Evolutionary conservation across 2,888 invertebrate species (phyloP).

Genomic region (Drosophila kuntzei): DNA sequence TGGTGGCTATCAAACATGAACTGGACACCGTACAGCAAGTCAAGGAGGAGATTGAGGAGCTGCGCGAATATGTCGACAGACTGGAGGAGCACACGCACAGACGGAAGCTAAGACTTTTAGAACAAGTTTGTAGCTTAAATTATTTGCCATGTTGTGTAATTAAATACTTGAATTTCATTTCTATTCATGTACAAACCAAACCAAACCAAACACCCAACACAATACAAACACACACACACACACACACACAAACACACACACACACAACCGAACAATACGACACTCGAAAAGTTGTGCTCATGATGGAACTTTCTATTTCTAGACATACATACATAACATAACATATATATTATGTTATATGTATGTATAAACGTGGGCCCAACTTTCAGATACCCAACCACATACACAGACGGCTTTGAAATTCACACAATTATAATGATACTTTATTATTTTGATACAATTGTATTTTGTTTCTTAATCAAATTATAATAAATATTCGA

Average conservation of each 20-base stretch:
- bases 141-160: slow-evolving; percentile 86
- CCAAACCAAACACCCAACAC: slow-evolving; percentile 38
- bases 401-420: slow-evolving; percentile 62
- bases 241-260: slow-evolving; percentile 20
- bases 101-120: slow-evolving; percentile 94
- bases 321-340: not conserved
- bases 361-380: slow-evolving; percentile 20
- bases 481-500: slow-evolving; percentile 40
- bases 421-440: slow-evolving; percentile 42
- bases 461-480: slow-evolving; percentile 38
- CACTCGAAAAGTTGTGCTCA: slow-evolving; percentile 52
- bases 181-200: slow-evolving; percentile 81
- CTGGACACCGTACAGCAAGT: slow-evolving; percentile 97
- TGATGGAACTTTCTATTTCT: slow-evolving; percentile 12
- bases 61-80: slow-evolving; percentile 96
- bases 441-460: slow-evolving; percentile 26
- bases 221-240: slow-evolving; percentile 23
- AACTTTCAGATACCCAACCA: slow-evolving; percentile 49
- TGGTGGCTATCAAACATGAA: slow-evolving; percentile 97
- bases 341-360: not conserved
- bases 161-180: slow-evolving; percentile 84
- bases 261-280: slow-evolving; percentile 38
- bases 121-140: slow-evolving; percentile 91
- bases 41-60: slow-evolving; percentile 96
- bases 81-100: slow-evolving; percentile 96